Percentiles rank a stretch among this genome's conserved stretches.
phyloP scores from a whole-genome alignment of 2,113 vertebrate species.

The Anas platyrhynchos region DNA sequence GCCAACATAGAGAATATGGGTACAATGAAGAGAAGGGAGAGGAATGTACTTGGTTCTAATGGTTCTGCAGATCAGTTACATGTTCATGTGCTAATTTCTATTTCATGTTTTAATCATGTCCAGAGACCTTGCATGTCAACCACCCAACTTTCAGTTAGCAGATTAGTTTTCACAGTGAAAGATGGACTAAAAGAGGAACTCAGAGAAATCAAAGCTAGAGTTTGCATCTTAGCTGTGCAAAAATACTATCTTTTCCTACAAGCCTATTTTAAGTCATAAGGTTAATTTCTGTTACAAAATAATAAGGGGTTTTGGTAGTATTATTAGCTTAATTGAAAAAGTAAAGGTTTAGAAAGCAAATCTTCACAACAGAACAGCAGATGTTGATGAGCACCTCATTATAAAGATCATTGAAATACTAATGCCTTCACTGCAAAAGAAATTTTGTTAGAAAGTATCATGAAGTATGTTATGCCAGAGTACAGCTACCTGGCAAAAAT shows the following conservation, averaged over 20 bases:
- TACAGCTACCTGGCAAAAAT: neutral
- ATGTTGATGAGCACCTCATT: neutral
- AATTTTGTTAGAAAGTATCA: neutral
- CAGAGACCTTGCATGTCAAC: neutral
- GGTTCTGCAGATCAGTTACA: neutral
- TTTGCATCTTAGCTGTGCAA: neutral
- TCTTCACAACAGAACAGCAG: neutral
- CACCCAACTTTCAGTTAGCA: neutral
- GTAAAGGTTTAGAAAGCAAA: neutral
- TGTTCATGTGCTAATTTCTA: neutral
- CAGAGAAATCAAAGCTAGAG: neutral
- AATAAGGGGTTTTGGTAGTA: neutral
- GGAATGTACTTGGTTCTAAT: neutral
- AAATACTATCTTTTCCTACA: neutral
- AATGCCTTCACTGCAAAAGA: neutral
- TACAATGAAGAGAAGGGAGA: neutral
- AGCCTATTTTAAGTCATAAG: neutral
- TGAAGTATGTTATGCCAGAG: neutral
- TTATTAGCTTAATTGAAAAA: neutral
- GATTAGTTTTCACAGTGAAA: neutral
- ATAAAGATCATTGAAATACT: neutral
- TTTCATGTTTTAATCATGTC: neutral
- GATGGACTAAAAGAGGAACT: neutral
- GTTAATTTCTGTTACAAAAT: neutral
- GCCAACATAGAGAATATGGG: neutral